Evolutionary conservation across 2,113 vertebrate genomes (phyloP), one percentile per base, ranked within the genome.

Genomic region (Solea solea): DNA sequence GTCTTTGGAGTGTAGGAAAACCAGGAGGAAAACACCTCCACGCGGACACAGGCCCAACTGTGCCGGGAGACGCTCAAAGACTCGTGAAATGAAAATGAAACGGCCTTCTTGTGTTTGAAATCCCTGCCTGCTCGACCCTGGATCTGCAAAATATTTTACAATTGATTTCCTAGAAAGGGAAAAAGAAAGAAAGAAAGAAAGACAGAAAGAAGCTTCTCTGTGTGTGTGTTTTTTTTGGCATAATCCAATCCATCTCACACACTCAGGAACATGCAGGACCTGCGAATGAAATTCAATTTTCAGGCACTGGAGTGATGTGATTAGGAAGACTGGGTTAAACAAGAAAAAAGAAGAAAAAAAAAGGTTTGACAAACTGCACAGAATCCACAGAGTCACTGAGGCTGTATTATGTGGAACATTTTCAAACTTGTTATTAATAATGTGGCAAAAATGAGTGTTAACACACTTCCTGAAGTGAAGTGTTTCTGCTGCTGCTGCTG

Each of bases 221-320:
- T 65, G 62, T 57, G 21, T 21, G 21, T 21, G 21, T 21, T 21
- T 1, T 21, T 21, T 58, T 71, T 59, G 67, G 69, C 64, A 64
- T 59, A 21, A 80, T 76, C 56, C 65, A 57, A 81, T 75, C 74
- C 51, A 76, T 85, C 74, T 72, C 50, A 56, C 52, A 39, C 48
- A 76, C 59, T 78, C 71, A 34, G 34, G 34, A 3, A 34, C 34
- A 71, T 72, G 46, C 67, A 59, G 56, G 28, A 83, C 42, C 69
- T 64, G 66, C 52, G 62, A 78, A 84, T 39, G 52, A 44, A 75
- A 84, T 85, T 83, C 48, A 68, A 74, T 78, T 71, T 78, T 61
- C 81, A 80, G 64, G 28, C 64, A 25, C 21, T 76, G 85, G 46
- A 51, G 51, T 72, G 81, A 85, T 83, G 58, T 59, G 65, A 87